Evolutionary conservation across 2,797 vertebrate species (phyloP), one percentile per base, ranked within the genome.

Genomic region (Oreochromis grahami): DNA sequence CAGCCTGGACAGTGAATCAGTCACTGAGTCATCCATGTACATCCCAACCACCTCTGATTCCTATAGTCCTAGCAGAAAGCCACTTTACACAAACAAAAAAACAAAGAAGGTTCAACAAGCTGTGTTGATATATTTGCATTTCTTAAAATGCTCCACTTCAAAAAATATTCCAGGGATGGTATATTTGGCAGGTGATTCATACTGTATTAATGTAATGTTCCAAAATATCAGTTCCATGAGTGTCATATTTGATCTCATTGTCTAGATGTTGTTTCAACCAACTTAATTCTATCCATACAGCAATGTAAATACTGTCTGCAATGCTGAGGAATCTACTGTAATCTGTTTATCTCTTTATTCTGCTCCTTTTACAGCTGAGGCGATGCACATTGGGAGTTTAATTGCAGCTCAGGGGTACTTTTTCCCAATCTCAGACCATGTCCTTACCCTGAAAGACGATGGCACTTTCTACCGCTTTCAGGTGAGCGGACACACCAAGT

Each of bases 401-500:
- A 96, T 99, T 1, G 97, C 98, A 53, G 98, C 98, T 83, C 99
- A 99, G 92, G 99, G 99, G 56, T 99, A 99, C 91, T 93, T 99
- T 93, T 99, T 99, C 88, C 99, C 98, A 0, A 99, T 99, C 94
- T 99, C 98, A 2, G 99, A 99, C 89, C 99, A 99, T 0, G 97
- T 99, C 76, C 98, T 99, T 83, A 97, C 96, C 83, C 94, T 99
- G 92, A 99, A 98, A 96, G 98, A 99, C 15, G 99, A 99, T 8
- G 96, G 98, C 50, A 98, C 98, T 0, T 99, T 99, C 92, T 99
- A 98, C 90, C 98, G 99, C 86, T 99, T 99, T 89, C 99, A 99
- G 97, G 99, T 99, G 94, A 94, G 94, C 24, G 3, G 19, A 8
- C 63, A 50, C 45, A 50, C 24, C 4, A 48, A 29, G 24, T 48